Conservation (phyloP, 64 coral and sea anemone genomes). For the Exaiptasia diaphana region DNA sequence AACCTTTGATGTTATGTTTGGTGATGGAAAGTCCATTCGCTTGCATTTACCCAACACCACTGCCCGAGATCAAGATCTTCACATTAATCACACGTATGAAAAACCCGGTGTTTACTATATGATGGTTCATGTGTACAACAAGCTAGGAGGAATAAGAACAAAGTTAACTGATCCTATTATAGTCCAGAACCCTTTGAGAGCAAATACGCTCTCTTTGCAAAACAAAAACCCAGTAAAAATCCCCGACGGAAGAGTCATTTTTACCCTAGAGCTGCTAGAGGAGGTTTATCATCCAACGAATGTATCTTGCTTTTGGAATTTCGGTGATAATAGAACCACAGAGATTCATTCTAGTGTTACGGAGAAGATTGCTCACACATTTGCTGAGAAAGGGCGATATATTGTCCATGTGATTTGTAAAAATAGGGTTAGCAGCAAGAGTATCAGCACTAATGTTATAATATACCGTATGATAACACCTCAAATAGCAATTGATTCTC, state of each 20-base stretch:
- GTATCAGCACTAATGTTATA: neutral
- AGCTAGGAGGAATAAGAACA: neutral
- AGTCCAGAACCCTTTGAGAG: neutral
- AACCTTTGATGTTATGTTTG: neutral
- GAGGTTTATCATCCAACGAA: neutral
- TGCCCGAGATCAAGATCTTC: neutral
- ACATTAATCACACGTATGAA: neutral
- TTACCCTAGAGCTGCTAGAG: neutral
- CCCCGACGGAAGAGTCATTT: neutral
- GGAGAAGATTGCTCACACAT: neutral
- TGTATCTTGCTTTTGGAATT: neutral
- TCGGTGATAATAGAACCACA: neutral
- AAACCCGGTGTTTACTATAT: neutral
- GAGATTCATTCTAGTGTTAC: neutral
- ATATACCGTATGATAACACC: constrained; percentile 11
- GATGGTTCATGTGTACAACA: neutral
- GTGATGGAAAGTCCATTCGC: neutral
- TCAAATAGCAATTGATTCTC: neutral
- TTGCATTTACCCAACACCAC: neutral
- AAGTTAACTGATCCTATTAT: neutral
- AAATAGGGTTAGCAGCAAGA: neutral
- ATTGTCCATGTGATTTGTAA: neutral
- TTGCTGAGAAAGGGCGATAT: neutral
- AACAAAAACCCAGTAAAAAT: neutral
- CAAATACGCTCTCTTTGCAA: neutral